A percentile compares a stretch with the other conserved stretches of the same genome.
Evolutionary conservation across 2,113 vertebrate genomes (phyloP).

Genomic region (Alligator sinensis): DNA sequence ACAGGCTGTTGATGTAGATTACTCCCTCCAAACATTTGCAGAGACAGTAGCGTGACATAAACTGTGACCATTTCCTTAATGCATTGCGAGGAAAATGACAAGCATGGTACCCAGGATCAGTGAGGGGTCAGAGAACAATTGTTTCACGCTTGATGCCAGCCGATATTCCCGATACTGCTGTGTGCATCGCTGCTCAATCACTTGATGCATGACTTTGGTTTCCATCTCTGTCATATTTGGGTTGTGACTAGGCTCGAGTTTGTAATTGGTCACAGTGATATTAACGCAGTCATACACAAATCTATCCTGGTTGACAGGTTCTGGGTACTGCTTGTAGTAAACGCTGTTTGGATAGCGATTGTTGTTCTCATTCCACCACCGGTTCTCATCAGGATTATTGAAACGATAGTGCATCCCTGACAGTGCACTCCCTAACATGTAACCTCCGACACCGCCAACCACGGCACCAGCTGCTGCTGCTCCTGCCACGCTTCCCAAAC

Average conservation of each 20-base stretch:
- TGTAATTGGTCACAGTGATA: conserved; percentile 60
- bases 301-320: conserved; percentile 54
- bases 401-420: conserved; percentile 66
- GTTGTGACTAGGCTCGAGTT: conserved; percentile 63
- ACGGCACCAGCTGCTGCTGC: conserved; percentile 56
- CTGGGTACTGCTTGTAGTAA: conserved; percentile 56
- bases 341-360: conserved; percentile 72
- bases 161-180: conserved; percentile 61
- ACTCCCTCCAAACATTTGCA: background rate
- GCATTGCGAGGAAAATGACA: conserved; percentile 36
- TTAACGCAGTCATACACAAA: conserved; percentile 76
- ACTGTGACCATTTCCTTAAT: background rate
- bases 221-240: conserved; percentile 69
- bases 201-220: conserved; percentile 60
- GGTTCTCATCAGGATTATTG: conserved; percentile 57
- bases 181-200: conserved; percentile 73
- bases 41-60: background rate
- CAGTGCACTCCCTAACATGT: conserved; percentile 72
- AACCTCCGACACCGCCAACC: conserved; percentile 65
- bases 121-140: conserved; percentile 40
- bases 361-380: conserved; percentile 70
- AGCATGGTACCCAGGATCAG: conserved; percentile 58
- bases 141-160: background rate
- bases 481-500: conserved; percentile 65
- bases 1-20: background rate